Evolutionary conservation across 92 coral and sea anemone species (phyloP).

Genomic region (Epizoanthus fatuus): DNA sequence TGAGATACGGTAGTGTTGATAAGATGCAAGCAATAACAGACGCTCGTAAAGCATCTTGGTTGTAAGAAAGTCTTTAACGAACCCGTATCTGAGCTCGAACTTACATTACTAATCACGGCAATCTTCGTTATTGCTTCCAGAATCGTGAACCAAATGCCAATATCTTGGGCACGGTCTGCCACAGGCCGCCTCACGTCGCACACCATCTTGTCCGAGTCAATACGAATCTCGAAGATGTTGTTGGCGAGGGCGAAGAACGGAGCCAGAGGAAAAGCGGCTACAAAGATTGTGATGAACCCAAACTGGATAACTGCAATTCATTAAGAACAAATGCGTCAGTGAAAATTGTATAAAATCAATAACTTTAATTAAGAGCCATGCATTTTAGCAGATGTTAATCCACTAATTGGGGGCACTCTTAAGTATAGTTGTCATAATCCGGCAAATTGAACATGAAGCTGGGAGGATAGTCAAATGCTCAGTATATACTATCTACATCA

Average conservation of each 20-base stretch:
- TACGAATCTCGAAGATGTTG: conserved; percentile 83
- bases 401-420: too few relatives aligned
- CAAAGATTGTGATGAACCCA: conserved; percentile 85
- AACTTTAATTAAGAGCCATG: too few relatives aligned
- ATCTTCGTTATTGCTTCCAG: conserved; percentile 81
- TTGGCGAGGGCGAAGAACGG: conserved; percentile 89
- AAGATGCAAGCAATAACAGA: background rate
- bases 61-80: background rate
- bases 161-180: conserved; percentile 86
- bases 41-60: background rate
- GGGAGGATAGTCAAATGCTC: too few relatives aligned
- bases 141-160: conserved; percentile 86
- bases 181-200: conserved; percentile 81
- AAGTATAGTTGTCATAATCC: too few relatives aligned
- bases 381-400: too few relatives aligned
- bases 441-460: too few relatives aligned
- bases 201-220: conserved; percentile 85
- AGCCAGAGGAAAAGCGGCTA: conserved; percentile 88
- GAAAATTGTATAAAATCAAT: background rate
- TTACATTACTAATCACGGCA: conserved; percentile 86
- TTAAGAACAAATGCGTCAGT: background rate
- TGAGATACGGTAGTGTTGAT: too few relatives aligned
- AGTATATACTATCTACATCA: too few relatives aligned
- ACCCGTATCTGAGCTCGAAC: conserved; percentile 14
- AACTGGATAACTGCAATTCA: conserved; percentile 76